These are phyloP conservation scores for Chaenocephalus aceratus DNA, from an alignment of 2,113 vertebrate genomes.

Conservation along the genomic window DNA sequence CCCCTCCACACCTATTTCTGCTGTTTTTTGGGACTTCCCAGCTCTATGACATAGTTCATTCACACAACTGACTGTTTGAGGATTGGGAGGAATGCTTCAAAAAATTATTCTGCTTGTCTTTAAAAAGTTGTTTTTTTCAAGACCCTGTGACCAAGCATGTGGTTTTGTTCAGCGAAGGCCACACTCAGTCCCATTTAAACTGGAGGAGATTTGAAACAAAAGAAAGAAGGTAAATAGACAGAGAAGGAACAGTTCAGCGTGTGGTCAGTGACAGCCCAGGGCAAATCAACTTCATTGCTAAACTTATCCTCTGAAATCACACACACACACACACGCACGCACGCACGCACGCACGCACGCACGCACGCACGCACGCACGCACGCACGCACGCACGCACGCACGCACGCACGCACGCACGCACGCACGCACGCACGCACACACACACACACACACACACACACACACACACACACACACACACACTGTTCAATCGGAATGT, in stretches of 20 bases:
- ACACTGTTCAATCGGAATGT: slow-evolving; percentile 55
- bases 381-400: no score
- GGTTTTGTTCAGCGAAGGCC: background rate
- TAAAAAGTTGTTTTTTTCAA: background rate
- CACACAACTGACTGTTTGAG: background rate
- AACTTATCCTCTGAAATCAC: slow-evolving; percentile 60
- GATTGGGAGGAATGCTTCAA: background rate
- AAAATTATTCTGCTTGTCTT: background rate
- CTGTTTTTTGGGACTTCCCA: background rate
- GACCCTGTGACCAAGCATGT: no score
- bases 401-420: no score
- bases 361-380: no score
- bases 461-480: no score
- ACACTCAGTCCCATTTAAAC: background rate
- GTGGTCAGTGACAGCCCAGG: slow-evolving; percentile 50
- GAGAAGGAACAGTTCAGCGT: slow-evolving; percentile 15
- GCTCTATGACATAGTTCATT: background rate
- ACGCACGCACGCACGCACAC: no score
- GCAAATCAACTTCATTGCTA: slow-evolving; percentile 58
- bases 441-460: no score
- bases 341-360: no score
- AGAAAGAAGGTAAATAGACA: slow-evolving; percentile 11
- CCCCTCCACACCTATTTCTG: background rate
- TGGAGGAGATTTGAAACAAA: slow-evolving; percentile 28
- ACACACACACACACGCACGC: background rate